Conservation (phyloP, 2,797 vertebrate species). For the Botia kubotai region DNA sequence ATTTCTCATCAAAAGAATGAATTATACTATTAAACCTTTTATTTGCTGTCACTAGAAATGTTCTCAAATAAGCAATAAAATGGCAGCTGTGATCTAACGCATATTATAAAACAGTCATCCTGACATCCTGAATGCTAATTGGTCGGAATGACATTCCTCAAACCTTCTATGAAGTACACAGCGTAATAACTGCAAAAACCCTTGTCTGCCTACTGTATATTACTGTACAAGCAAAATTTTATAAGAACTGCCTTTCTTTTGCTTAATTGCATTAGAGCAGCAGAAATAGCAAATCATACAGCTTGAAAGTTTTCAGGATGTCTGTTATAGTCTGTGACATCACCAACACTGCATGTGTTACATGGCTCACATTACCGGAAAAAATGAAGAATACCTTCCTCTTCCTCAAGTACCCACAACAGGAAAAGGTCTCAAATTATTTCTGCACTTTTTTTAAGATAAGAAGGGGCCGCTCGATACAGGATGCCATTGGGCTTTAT, state of each 20-base stretch:
- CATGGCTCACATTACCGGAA: slow-evolving; percentile 12
- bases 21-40: slow-evolving; percentile 21
- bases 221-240: not conserved
- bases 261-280: no score
- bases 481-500: not conserved
- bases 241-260: no score
- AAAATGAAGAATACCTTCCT: slow-evolving; percentile 33
- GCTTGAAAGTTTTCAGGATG: not conserved
- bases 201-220: not conserved
- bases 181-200: no score
- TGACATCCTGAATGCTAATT: not conserved
- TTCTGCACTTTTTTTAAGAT: slow-evolving; percentile 21
- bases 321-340: no score
- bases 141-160: not conserved
- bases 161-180: no score
- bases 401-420: not conserved
- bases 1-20: slow-evolving; percentile 33
- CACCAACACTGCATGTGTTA: not conserved
- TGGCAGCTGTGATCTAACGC: slow-evolving; percentile 5
- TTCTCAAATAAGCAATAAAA: slow-evolving; percentile 26
- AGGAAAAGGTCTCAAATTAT: slow-evolving; percentile 1
- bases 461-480: not conserved
- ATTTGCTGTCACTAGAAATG: not conserved
- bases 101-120: not conserved
- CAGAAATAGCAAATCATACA: not conserved